Conservation (phyloP, 2,797 vertebrate species). For the Helicolenus hilgendorfi region DNA sequence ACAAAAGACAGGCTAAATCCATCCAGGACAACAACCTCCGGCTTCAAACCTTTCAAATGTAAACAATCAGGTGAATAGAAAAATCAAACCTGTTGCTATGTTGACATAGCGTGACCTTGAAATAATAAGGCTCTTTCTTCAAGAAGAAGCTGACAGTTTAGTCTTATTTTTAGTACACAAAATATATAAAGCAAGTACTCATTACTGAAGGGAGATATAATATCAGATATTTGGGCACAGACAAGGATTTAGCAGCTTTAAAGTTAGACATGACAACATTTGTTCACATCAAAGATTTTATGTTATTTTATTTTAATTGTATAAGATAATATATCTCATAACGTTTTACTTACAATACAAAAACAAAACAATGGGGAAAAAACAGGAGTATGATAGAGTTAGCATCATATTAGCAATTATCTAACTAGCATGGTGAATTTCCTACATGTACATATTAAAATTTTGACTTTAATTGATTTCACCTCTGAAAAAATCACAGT, state of each 20-base stretch:
- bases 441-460: not conserved
- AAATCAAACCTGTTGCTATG: not conserved
- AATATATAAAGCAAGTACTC: not conserved
- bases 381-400: not conserved
- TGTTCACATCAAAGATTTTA: not conserved
- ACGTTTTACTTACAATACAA: not conserved
- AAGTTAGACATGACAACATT: not conserved
- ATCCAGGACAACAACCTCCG: constrained; percentile 57
- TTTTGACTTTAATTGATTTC: no score
- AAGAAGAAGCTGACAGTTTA: not conserved
- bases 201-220: not conserved
- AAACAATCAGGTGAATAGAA: constrained; percentile 39
- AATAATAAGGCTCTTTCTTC: not conserved
- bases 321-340: not conserved
- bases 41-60: constrained; percentile 22
- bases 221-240: not conserved
- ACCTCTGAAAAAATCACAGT: not conserved
- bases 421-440: not conserved
- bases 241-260: not conserved
- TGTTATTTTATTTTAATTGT: not conserved
- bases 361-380: not conserved
- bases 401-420: not conserved
- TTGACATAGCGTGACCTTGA: not conserved
- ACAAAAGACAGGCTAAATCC: constrained; percentile 74
- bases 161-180: not conserved